A percentile compares a stretch with the other conserved stretches of the same genome.
Evolutionary conservation across 2,888 invertebrate genomes (phyloP).

Genomic region (Onchidella celtica): DNA sequence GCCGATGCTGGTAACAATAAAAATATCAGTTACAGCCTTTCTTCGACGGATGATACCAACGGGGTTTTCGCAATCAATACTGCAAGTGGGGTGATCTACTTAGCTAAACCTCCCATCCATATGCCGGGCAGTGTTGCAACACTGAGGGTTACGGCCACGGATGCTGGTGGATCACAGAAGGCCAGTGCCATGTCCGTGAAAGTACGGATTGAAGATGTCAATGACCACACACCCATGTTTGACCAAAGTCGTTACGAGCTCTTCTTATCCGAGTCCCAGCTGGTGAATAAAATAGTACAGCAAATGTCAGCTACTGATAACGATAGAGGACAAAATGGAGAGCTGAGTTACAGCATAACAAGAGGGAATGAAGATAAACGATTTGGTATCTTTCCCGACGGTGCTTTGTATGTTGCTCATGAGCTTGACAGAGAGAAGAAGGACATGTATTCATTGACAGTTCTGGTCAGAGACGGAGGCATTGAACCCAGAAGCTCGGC

Average conservation of each 20-base stretch:
- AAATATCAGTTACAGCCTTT: constrained; percentile 89
- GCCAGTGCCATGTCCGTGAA: constrained; percentile 62
- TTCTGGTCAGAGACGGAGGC: constrained; percentile 89
- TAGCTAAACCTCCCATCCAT: constrained; percentile 86
- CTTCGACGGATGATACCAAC: constrained; percentile 84
- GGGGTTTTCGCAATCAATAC: constrained; percentile 91
- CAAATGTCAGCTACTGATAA: constrained; percentile 70
- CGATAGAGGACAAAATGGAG: constrained; percentile 73
- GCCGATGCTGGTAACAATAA: constrained; percentile 94
- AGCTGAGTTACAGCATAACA: constrained; percentile 84
- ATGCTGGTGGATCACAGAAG: constrained; percentile 66
- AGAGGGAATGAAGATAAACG: constrained; percentile 92
- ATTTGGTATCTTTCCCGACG: constrained; percentile 97
- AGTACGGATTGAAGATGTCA: constrained; percentile 90
- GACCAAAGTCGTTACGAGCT: constrained; percentile 95
- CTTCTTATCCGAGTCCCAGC: constrained; percentile 92
- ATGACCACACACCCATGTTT: constrained; percentile 97
- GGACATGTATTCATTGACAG: constrained; percentile 94
- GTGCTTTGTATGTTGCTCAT: constrained; percentile 92
- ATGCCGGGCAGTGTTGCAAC: constrained; percentile 50
- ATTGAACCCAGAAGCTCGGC: constrained; percentile 83
- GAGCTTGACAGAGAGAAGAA: constrained; percentile 92
- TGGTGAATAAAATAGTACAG: constrained; percentile 89
- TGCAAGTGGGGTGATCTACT: constrained; percentile 92
- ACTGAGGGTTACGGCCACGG: constrained; percentile 68